A percentile compares a stretch with the other conserved stretches of the same genome.
Evolutionary conservation across 2,113 vertebrate genomes (phyloP).

Genomic region (Tragelaphus scriptus): DNA sequence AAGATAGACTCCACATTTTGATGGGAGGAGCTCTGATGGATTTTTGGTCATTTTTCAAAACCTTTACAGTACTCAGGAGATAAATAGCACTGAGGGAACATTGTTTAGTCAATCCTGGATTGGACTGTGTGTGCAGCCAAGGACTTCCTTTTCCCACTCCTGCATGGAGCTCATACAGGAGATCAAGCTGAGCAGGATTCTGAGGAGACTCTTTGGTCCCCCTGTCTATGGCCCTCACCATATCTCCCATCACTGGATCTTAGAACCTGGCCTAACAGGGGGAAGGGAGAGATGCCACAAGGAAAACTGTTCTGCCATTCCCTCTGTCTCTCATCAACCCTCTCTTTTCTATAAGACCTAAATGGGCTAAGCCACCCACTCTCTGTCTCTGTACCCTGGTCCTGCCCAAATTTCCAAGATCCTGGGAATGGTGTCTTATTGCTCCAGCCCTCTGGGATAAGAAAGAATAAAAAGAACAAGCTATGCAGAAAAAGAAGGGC

Average conservation of each 20-base stretch:
- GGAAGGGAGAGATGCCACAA: background rate
- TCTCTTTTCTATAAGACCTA: background rate
- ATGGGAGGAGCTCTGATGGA: background rate
- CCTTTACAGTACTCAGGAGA: background rate
- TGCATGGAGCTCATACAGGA: background rate
- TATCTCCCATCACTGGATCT: background rate
- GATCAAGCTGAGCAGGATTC: background rate
- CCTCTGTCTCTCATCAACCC: background rate
- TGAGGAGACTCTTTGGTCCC: background rate
- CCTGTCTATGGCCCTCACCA: background rate
- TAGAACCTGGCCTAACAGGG: background rate
- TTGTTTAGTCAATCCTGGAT: background rate
- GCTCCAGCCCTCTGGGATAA: background rate
- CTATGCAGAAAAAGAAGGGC: constrained; percentile 17
- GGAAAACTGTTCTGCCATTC: background rate
- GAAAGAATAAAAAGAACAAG: constrained; percentile 42
- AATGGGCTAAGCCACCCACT: background rate
- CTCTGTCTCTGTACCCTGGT: background rate
- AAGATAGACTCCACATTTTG: background rate
- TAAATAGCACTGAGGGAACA: background rate
- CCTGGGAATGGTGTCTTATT: background rate
- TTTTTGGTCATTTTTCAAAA: background rate
- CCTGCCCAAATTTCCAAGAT: constrained; percentile 27
- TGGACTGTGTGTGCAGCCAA: background rate
- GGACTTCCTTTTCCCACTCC: background rate